Base-by-base conservation (phyloP, 2,888 invertebrate species). In the Liodrosophila aerea region DNA sequence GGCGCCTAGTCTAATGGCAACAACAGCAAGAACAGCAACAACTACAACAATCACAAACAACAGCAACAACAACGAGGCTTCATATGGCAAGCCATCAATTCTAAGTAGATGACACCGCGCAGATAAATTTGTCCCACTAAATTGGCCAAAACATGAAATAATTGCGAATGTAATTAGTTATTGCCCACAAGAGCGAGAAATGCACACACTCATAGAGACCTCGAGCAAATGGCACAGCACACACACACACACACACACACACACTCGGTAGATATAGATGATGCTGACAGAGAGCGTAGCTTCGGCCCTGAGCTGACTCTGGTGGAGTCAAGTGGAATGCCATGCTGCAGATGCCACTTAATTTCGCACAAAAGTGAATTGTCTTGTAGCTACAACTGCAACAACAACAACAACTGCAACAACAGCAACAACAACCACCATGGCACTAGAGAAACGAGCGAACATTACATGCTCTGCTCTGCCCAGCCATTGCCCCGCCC, bases 121-220 rank as follows among this genome's bases (percentile, higher is more conserved):
- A 89, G 90, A 89, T 90, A 90, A 90, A 90, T 90, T 89, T 89
- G 89, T 88, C 87, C 88, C 82, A 88, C 87, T 89, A 90, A 90
- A 90, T 90, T 89, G 89, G 87, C 89, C 89, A 88, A 89, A 90
- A 90, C 89, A 90, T 90, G 89, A 90, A 90, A 90, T 90, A 90
- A 90, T 90, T 90, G 89, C 90, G 88, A 90, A 90, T 90, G 89
- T 90, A 90, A 90, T 90, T 90, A 89, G 89, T 89, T 89, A 88
- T 89, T 88, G 89, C 88, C 88, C 85, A 78, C 81, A 77, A 80
- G 71, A 85, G 75, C 78, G 76, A 75, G 74, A 77, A 69, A 61
- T 63, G 57, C 65, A 71, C 51, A 64, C 52, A 22, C 22, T 22
- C 22, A 22, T 5, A 57, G 39, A 47, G 43, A 65, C 18, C 30